Conservation (phyloP, 2,888 invertebrate species). For the Troglohyphantes excavatus region DNA sequence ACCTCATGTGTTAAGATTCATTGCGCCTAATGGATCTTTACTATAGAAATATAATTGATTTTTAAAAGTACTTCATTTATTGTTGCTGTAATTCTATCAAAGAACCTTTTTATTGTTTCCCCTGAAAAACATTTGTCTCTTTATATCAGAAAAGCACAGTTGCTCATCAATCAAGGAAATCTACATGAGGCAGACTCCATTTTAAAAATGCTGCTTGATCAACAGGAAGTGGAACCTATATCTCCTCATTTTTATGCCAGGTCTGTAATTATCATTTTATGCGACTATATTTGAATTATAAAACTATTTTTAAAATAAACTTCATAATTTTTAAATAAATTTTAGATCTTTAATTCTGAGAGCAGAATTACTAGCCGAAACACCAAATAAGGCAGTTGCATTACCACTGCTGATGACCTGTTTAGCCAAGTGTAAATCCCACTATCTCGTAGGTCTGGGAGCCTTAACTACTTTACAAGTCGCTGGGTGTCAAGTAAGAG, state of each 20-base stretch:
- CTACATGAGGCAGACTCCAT: slow-evolving; percentile 80
- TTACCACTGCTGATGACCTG: slow-evolving; percentile 86
- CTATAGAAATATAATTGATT: too few relatives aligned
- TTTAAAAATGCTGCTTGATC: slow-evolving; percentile 81
- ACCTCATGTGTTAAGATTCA: too few relatives aligned
- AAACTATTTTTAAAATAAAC: not conserved
- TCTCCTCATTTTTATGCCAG: slow-evolving; percentile 79
- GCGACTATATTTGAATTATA: not conserved
- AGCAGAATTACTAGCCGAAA: slow-evolving; percentile 81
- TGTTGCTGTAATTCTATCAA: too few relatives aligned
- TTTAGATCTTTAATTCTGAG: slow-evolving; percentile 82
- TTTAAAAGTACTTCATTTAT: too few relatives aligned
- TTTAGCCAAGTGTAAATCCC: slow-evolving; percentile 88
- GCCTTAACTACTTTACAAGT: slow-evolving; percentile 90
- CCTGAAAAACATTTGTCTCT: not conserved
- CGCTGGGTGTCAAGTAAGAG: slow-evolving; percentile 87
- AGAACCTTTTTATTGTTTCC: too few relatives aligned
- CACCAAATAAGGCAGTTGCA: slow-evolving; percentile 82
- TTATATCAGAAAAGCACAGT: slow-evolving; percentile 81
- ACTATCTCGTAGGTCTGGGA: slow-evolving; percentile 90
- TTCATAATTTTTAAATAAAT: slow-evolving; percentile 11
- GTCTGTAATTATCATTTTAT: slow-evolving; percentile 49
- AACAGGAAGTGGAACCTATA: slow-evolving; percentile 79
- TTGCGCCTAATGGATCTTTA: too few relatives aligned
- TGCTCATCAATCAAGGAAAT: slow-evolving; percentile 82